Evolutionary conservation across 2,888 invertebrate species (phyloP).

Genomic region (Tenthredo mesomela): DNA sequence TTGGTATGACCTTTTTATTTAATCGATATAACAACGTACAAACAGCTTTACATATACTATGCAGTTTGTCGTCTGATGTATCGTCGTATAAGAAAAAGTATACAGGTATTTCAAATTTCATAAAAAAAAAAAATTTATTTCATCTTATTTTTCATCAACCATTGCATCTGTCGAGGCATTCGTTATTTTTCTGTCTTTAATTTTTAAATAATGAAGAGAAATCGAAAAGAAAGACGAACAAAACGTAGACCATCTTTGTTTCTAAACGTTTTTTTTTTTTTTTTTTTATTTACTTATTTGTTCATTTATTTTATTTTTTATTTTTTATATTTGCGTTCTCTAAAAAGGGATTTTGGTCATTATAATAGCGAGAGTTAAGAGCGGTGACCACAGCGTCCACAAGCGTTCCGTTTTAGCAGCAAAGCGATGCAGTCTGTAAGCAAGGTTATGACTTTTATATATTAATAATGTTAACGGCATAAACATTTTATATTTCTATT

Average conservation of each 20-base stretch:
- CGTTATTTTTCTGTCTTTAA: neutral
- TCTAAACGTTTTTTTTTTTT: neutral
- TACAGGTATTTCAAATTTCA: neutral
- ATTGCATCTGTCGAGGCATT: neutral
- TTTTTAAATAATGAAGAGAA: neutral
- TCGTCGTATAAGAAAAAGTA: neutral
- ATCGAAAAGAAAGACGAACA: neutral
- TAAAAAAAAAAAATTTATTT: too few relatives aligned
- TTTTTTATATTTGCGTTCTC: slow-evolving; percentile 26
- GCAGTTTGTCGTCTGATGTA: slow-evolving; percentile 20
- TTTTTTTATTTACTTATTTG: neutral
- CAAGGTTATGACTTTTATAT: slow-evolving; percentile 47
- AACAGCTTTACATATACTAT: slow-evolving; percentile 34
- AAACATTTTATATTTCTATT: neutral
- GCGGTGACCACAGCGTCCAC: slow-evolving; percentile 54
- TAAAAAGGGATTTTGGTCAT: slow-evolving; percentile 15
- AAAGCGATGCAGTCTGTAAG: slow-evolving; percentile 53
- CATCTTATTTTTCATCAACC: neutral
- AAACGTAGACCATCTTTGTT: neutral
- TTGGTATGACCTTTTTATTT: slow-evolving; percentile 51
- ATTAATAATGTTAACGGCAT: slow-evolving; percentile 51
- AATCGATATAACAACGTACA: slow-evolving; percentile 51
- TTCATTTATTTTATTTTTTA: neutral
- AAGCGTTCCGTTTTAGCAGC: slow-evolving; percentile 49
- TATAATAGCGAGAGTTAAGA: slow-evolving; percentile 45